phyloP scores from a whole-genome alignment of 2,888 invertebrate genomes.

The Cenopis cana region DNA sequence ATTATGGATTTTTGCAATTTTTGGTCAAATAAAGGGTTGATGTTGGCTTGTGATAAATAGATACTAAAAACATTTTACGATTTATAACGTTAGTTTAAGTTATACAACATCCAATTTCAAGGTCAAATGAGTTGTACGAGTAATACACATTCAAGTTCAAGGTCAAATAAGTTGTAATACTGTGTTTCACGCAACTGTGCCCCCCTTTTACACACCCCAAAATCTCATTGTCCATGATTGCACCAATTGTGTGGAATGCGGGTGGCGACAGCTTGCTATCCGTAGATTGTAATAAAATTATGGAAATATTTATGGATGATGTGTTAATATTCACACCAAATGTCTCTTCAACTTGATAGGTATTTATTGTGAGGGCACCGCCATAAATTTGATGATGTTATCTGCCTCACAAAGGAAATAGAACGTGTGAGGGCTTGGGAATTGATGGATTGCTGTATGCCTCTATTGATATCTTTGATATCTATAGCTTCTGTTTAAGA shows the following conservation, averaged over 20 bases:
- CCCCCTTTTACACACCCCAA: constrained; percentile 73
- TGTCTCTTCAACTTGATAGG: constrained; percentile 47
- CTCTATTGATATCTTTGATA: constrained; percentile 2
- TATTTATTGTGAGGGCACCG: constrained; percentile 42
- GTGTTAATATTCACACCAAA: constrained; percentile 63
- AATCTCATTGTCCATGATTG: constrained; percentile 84
- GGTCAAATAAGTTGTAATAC: constrained; percentile 26
- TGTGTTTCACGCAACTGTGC: constrained; percentile 23
- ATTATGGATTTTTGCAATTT: no score
- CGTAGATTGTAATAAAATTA: constrained; percentile 77
- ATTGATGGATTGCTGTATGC: constrained; percentile 24
- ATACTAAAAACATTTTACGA: not conserved
- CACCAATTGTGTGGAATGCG: constrained; percentile 83
- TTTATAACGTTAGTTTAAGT: not conserved
- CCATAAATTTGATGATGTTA: constrained; percentile 44
- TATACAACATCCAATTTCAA: not conserved
- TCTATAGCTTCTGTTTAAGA: constrained; percentile 1
- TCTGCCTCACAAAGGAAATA: constrained; percentile 38
- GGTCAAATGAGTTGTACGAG: constrained; percentile 18
- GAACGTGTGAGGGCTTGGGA: constrained; percentile 16
- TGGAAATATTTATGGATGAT: constrained; percentile 60
- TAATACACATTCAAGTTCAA: no score
- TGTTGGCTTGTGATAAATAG: not conserved
- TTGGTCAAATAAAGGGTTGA: no score
- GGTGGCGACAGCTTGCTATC: constrained; percentile 79